A percentile compares a stretch with the other conserved stretches of the same genome.
phyloP scores from a whole-genome alignment of 1,140 invertebrate genomes.

The Araneus ventricosus region DNA sequence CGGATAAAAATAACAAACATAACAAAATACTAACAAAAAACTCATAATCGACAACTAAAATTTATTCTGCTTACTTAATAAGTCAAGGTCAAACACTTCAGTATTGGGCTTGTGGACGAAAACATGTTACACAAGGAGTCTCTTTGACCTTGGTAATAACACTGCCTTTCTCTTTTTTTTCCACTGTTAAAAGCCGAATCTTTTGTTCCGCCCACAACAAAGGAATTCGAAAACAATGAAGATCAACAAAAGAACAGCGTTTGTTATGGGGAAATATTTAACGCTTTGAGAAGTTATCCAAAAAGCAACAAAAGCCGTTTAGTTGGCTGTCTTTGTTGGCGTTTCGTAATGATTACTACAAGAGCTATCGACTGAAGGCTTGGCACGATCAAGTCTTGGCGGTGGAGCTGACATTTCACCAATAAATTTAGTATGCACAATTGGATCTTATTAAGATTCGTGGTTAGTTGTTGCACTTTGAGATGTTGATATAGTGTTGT shows the following conservation, averaged over 20 bases:
- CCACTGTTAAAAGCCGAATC: conserved; percentile 26
- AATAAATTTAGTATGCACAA: not conserved
- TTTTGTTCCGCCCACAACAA: conserved; percentile 70
- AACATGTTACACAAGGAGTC: conserved; percentile 55
- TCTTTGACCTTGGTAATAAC: conserved; percentile 21
- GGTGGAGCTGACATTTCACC: conserved; percentile 1
- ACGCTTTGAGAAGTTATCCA: conserved; percentile 21
- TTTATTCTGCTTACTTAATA: conserved; percentile 59
- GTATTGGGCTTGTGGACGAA: not conserved
- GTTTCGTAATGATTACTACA: conserved; percentile 49
- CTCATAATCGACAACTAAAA: conserved; percentile 53
- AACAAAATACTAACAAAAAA: not conserved
- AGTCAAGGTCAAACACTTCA: conserved; percentile 57
- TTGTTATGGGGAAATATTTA: conserved; percentile 66
- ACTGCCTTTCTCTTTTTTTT: conserved; percentile 10
- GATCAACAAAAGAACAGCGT: conserved; percentile 60
- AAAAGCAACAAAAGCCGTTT: conserved; percentile 56
- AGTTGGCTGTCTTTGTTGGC: conserved; percentile 48
- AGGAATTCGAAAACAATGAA: conserved; percentile 67
- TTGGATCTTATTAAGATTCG: not conserved
- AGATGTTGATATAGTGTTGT: not conserved
- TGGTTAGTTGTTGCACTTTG: not conserved
- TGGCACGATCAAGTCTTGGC: conserved; percentile 1
- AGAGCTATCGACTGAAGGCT: not conserved
- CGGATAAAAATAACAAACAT: conserved; percentile 20